These are phyloP conservation scores for Stictonetta naevosa DNA, from an alignment of 2,113 vertebrate genomes.

Conservation along the genomic window DNA sequence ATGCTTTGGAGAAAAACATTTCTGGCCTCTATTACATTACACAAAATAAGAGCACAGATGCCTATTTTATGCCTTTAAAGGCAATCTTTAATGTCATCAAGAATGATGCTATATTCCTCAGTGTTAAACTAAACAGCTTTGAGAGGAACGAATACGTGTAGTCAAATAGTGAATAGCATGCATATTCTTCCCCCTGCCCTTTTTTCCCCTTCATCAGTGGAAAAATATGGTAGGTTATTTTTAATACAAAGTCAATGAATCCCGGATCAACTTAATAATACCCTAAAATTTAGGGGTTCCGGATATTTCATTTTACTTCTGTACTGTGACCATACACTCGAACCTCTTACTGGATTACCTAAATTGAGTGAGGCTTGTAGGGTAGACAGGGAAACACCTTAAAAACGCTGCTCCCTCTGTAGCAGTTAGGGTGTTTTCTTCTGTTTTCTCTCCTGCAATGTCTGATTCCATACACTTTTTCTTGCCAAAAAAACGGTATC, in stretches of 20 bases:
- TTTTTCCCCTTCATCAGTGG: neutral
- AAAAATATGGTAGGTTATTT: neutral
- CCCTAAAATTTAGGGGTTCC: conserved; percentile 21
- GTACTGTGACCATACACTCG: neutral
- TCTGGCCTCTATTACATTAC: neutral
- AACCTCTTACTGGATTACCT: neutral
- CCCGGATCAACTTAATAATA: neutral
- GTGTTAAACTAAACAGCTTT: neutral
- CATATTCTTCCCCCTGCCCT: fast-evolving
- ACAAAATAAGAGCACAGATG: neutral
- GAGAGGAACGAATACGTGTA: neutral
- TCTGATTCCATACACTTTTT: neutral
- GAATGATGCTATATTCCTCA: neutral
- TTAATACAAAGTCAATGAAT: conserved; percentile 17
- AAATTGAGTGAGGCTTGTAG: neutral
- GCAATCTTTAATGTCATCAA: neutral
- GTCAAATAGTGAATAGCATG: neutral
- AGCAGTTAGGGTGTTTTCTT: neutral
- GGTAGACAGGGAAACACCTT: neutral
- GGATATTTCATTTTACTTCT: conserved; percentile 24
- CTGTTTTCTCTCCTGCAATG: neutral
- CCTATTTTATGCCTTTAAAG: neutral
- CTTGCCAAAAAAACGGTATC: conserved; percentile 42
- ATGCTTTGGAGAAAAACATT: neutral
- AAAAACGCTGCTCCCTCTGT: neutral